These are phyloP conservation scores for Onthophagus sagittarius DNA, from an alignment of 2,888 invertebrate species.

Conservation along the genomic window DNA sequence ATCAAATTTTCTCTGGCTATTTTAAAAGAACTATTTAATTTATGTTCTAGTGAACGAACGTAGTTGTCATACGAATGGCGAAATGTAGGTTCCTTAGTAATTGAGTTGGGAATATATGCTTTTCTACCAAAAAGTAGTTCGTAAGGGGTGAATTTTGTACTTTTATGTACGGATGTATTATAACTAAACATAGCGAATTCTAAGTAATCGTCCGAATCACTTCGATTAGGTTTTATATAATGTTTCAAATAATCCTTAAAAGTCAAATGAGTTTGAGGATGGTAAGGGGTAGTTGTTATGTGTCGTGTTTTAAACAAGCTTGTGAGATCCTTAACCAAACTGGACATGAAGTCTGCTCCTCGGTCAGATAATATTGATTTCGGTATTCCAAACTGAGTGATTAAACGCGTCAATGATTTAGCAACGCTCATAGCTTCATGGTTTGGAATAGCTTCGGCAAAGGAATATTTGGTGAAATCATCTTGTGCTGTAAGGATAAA, in stretches of 20 bases:
- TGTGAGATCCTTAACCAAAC: conserved; percentile 27
- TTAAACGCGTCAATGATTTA: conserved; percentile 28
- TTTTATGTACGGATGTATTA: not conserved
- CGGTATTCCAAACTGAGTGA: conserved; percentile 30
- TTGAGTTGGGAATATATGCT: not conserved
- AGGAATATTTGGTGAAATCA: conserved; percentile 40
- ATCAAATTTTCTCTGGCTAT: not conserved
- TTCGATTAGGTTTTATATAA: not conserved
- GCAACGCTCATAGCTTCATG: conserved; percentile 38
- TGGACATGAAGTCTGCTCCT: conserved; percentile 29
- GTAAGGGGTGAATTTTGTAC: not conserved
- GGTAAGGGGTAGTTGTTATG: conserved; percentile 26
- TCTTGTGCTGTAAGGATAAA: conserved; percentile 40
- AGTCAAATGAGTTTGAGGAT: conserved; percentile 35
- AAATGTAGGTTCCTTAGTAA: not conserved
- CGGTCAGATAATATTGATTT: conserved; percentile 22
- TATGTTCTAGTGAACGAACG: not conserved
- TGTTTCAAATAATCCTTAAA: conserved; percentile 35
- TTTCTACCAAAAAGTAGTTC: not conserved
- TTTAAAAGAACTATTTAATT: not conserved
- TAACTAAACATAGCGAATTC: not conserved
- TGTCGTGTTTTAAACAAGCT: conserved; percentile 30
- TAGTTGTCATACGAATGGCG: too few species aligned
- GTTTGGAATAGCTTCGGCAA: conserved; percentile 37
- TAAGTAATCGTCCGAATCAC: not conserved